Evolutionary conservation across 2,888 invertebrate genomes (phyloP).

Genomic region (Microlaimidae sp.): DNA sequence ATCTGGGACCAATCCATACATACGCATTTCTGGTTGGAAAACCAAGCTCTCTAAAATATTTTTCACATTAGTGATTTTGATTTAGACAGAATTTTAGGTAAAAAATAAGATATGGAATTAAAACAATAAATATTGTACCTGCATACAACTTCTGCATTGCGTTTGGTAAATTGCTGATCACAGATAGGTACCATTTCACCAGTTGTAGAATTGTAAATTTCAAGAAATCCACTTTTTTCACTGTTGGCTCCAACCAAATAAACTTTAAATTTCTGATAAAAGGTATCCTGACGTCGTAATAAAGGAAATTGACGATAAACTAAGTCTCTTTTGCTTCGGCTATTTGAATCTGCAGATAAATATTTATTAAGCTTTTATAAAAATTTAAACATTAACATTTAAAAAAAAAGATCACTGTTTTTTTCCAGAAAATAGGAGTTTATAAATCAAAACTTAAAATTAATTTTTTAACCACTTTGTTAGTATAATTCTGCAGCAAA

Average conservation of each 20-base stretch:
- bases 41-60: conserved; percentile 76
- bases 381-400: background rate
- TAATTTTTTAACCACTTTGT: too few species aligned
- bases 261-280: conserved; percentile 26
- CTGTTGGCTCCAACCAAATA: background rate
- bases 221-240: conserved; percentile 64
- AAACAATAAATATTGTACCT: background rate
- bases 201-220: conserved; percentile 84
- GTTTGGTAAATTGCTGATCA: conserved; percentile 79
- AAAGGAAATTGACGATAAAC: conserved; percentile 29
- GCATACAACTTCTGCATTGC: conserved; percentile 72
- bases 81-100: too few species aligned
- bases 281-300: conserved; percentile 29
- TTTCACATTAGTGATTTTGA: too few species aligned
- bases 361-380: background rate
- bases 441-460: too few species aligned
- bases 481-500: too few species aligned
- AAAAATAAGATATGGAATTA: background rate
- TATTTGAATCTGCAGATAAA: too few species aligned
- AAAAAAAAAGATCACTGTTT: too few species aligned
- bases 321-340: conserved; percentile 17
- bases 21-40: conserved; percentile 71
- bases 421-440: too few species aligned
- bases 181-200: conserved; percentile 92
- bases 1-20: conserved; percentile 63